Percentiles rank a stretch among this genome's conserved stretches.
Evolutionary conservation across 2,113 vertebrate species (phyloP).

Genomic region (Capricornis sumatraensis): DNA sequence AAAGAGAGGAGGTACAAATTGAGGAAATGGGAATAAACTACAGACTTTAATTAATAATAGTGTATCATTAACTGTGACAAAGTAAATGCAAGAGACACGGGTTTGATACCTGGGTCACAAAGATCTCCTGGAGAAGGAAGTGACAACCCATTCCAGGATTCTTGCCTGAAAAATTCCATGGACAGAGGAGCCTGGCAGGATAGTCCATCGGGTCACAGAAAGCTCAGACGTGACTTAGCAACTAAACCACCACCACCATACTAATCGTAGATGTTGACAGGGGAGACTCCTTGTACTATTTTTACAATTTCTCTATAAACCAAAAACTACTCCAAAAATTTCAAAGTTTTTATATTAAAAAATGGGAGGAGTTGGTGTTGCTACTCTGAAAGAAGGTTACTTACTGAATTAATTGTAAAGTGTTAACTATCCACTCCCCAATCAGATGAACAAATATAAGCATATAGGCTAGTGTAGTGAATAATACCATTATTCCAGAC

Average conservation of each 20-base stretch:
- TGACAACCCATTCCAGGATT: neutral
- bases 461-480: neutral
- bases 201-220: neutral
- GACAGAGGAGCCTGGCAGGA: neutral
- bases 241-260: neutral
- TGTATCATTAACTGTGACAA: neutral
- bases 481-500: neutral
- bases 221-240: neutral
- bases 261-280: neutral
- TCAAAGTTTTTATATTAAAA: neutral
- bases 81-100: neutral
- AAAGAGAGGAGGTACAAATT: neutral
- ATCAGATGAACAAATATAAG: slow-evolving; percentile 24
- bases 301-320: neutral
- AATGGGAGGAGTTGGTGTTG: neutral
- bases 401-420: slow-evolving; percentile 54
- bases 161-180: neutral
- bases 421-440: neutral
- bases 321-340: neutral
- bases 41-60: neutral
- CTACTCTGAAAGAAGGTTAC: slow-evolving; percentile 50
- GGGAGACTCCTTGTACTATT: neutral
- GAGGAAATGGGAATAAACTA: neutral
- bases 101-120: neutral
- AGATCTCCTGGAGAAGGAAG: neutral